Base-by-base conservation (phyloP, 2,797 vertebrate species). In the Rousettus madagascariensis region DNA sequence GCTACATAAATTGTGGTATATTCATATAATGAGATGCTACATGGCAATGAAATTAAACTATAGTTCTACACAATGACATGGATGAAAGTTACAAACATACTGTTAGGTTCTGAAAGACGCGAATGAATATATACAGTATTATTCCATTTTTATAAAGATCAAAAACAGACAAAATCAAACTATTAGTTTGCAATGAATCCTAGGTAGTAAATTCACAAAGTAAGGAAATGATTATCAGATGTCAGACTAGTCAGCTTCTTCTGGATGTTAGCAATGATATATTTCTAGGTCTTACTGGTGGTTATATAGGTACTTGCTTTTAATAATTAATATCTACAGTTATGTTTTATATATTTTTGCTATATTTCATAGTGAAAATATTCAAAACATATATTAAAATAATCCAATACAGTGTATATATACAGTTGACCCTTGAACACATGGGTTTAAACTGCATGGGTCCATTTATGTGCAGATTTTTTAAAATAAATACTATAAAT, bases 111-210 rank as follows among this genome's bases (percentile, higher is more conserved):
- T 83, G 30, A 91, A 94, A 86, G 65, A 75, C 51, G 72, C 53
- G 68, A 86, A 95, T 86, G 17, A 53, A 36, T 17, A 84, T 10
- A 43, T 71, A 66, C 0, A 41, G 11, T 94, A 71, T 87, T 80
- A 90, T 57, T 90, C 33, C 69, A 88, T 46, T 75, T 87, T 85
- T 28, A 77, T n/a, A 78, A 93, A 84, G 65, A 71, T 77, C n/a
- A 88, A 86, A 91, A 93, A 9, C 49, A 89, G 43, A 85, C 74
- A 88, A 91, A 79, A 87, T 51, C 65, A 90, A 89, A 80, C 38
- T 84, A 49, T 59, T 86, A 33, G 49, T 66, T 71, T 88, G 77
- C 30, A 96, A 82, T 80, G n/a, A 90, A 84, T 90, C 22, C 17
- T 72, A 59, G 16, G 5, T 86, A 24, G 71, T 68, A 79, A 95